These are phyloP conservation scores for Diuraphis noxia DNA, from an alignment of 1,140 invertebrate species.

Conservation along the genomic window DNA sequence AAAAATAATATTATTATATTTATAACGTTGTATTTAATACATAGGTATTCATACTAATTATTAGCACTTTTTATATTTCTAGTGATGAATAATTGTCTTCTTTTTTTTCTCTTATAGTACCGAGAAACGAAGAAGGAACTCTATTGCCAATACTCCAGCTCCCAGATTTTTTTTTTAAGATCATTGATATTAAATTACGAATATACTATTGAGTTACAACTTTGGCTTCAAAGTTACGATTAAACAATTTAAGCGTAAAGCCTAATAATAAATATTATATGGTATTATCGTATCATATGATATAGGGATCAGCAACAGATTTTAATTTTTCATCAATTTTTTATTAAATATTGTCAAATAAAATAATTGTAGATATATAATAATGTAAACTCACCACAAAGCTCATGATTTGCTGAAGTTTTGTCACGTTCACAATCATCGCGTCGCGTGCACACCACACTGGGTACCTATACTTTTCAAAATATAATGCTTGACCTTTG, in stretches of 20 bases:
- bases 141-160: no score
- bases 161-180: no score
- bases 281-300: no score
- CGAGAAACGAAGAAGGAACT: no score
- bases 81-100: neutral
- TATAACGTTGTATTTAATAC: neutral
- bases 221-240: neutral
- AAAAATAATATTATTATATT: neutral
- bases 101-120: no score
- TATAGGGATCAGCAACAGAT: neutral
- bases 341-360: neutral
- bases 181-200: neutral
- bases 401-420: constrained; percentile 12
- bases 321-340: neutral
- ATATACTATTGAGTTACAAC: neutral
- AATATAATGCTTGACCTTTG: neutral
- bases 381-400: neutral
- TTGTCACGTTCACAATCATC: neutral
- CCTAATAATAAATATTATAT: neutral
- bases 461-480: neutral
- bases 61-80: neutral
- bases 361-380: neutral
- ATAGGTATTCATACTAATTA: neutral
- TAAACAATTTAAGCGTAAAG: neutral
- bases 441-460: neutral